Percentiles rank a stretch among this genome's conserved stretches.
Evolutionary conservation across 64 coral and sea anemone genomes (phyloP).

Genomic region (Montipora cactus): DNA sequence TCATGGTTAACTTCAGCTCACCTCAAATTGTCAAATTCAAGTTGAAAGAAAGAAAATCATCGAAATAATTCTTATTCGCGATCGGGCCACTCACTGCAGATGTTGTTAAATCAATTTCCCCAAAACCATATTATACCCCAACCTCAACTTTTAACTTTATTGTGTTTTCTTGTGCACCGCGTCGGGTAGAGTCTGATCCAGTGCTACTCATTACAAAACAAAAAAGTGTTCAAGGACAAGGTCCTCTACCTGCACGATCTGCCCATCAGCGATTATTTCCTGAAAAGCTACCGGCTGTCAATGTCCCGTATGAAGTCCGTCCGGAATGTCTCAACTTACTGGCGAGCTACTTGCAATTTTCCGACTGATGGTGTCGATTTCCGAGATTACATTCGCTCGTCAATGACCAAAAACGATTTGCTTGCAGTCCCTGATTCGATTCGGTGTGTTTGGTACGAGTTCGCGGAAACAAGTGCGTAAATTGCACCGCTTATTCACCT

Average conservation of each 20-base stretch:
- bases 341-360: constrained; percentile 46
- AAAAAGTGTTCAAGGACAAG: not conserved
- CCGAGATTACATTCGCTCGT: not conserved
- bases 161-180: too few relatives aligned
- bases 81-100: too few relatives aligned
- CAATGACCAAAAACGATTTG: not conserved
- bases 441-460: constrained; percentile 1
- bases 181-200: constrained; percentile 26
- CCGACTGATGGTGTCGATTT: not conserved
- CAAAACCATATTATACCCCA: too few relatives aligned
- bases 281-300: constrained; percentile 37
- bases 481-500: not conserved
- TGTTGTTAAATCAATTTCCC: too few relatives aligned
- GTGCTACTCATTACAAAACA: constrained; percentile 37
- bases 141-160: too few relatives aligned
- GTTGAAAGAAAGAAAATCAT: too few relatives aligned
- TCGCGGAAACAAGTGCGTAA: not conserved
- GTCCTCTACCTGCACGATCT: constrained; percentile 22
- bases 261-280: constrained; percentile 4
- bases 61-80: too few relatives aligned
- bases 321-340: not conserved
- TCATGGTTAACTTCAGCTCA: too few relatives aligned
- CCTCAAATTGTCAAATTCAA: too few relatives aligned
- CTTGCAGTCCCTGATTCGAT: not conserved
- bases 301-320: constrained; percentile 28